Base-by-base conservation (phyloP, 1,140 invertebrate genomes). In the Steinernema feltiae region DNA sequence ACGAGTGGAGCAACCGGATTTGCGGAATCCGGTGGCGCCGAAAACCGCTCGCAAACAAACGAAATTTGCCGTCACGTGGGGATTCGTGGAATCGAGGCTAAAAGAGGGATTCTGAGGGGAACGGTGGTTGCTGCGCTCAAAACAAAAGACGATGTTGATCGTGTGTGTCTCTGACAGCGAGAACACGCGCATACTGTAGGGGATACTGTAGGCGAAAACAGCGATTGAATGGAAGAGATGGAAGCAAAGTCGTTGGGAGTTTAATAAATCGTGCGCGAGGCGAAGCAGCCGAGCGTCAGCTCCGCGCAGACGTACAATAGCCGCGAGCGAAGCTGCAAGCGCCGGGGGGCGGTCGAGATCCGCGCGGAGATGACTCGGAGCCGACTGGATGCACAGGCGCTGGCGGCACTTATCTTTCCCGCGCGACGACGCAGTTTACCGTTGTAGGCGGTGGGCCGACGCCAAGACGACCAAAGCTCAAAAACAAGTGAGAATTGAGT, bases 381-480 rank as follows among this genome's bases (percentile, higher is more conserved):
- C n/a, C n/a, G 35, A 41, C 35, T 41, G 35, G 35, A 41, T 41
- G 7, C 7, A 41, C 7, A 41, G 35, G 15, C 15, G 53, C 53
- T 27, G 53, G 53, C 53, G 53, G 53, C 53, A 63, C 53, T 63
- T 63, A 63, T 15, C 12, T 27, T 63, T 63, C 53, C 53, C 53
- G 53, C 53, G 53, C 53, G 53, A n/a, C n/a, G n/a, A n/a, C n/a
- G n/a, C n/a, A n/a, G 41, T 46, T 63, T 63, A 63, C 53, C 7
- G 53, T 63, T 63, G 53, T 27, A 27, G 15, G 53, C 53, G 53
- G 35, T 21, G 12, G 24, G 53, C 7, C 3, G 53, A 63, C 53
- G 24, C 7, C 7, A 12, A 15, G 12, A 15, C 24, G 53, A 21
- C 7, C 15, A 15, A 3, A 21, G 12, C 53, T 7, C 2, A 3